Percentiles rank a stretch among this genome's conserved stretches.
Evolutionary conservation across 2,888 invertebrate genomes (phyloP).

Genomic region (Horisme vitalbata): DNA sequence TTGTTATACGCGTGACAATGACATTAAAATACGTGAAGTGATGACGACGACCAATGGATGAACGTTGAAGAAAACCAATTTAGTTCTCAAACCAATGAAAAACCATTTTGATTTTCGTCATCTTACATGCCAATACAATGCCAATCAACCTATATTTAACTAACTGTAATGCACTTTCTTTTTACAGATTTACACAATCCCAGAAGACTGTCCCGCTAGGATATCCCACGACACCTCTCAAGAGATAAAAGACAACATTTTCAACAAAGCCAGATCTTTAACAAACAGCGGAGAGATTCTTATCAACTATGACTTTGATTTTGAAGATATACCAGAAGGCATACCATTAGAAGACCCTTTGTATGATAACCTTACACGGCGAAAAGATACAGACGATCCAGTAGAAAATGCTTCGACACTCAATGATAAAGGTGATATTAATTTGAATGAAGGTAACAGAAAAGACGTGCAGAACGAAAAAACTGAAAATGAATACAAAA

Average conservation of each 20-base stretch:
- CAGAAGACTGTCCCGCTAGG: conserved; percentile 69
- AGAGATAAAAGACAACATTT: conserved; percentile 63
- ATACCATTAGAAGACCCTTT: conserved; percentile 70
- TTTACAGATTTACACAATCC: conserved; percentile 68
- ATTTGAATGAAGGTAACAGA: background rate
- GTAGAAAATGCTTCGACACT: background rate
- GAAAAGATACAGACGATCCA: conserved; percentile 30
- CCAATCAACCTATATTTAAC: too few species aligned
- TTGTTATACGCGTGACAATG: too few species aligned
- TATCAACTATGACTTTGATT: conserved; percentile 63
- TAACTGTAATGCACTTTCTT: conserved; percentile 3
- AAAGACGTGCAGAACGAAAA: background rate
- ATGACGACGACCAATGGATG: too few species aligned
- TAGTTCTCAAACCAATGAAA: too few species aligned
- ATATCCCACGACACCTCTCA: conserved; percentile 52
- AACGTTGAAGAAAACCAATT: too few species aligned
- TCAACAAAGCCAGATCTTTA: conserved; percentile 58
- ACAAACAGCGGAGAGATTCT: conserved; percentile 57
- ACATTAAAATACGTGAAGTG: too few species aligned
- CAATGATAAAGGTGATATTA: background rate
- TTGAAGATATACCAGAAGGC: conserved; percentile 70
- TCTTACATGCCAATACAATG: too few species aligned
- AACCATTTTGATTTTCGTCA: too few species aligned
- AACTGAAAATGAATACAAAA: background rate
- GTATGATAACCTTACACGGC: conserved; percentile 58